Evolutionary conservation across 2,888 invertebrate genomes (phyloP), one percentile per base, ranked within the genome.

Genomic region (Trissoscelio sp.): DNA sequence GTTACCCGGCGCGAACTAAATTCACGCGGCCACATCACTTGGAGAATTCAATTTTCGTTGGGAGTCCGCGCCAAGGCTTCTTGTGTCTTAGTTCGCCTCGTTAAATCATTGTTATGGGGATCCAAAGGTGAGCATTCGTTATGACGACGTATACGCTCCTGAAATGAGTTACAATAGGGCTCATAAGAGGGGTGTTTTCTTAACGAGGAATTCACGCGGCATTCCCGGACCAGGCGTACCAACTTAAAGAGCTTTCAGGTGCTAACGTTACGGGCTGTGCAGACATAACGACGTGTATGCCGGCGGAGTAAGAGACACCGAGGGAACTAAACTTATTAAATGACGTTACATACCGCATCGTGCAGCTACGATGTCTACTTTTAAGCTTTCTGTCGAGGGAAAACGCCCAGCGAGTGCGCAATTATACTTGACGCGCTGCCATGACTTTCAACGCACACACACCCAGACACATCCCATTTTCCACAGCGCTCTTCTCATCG

Each of bases 31-130:
- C n/a, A n/a, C n/a, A n/a, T 64, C 44, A 64, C 51, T 12, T 24
- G 22, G 57, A 57, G 37, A 64, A 57, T 64, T 55, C 46, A 55
- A 57, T 74, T 74, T 73, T n/a, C 16, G 22, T 31, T 0, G 58
- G 5, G 58, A 53, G 16, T 18, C 18, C 24, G 58, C n/a, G n/a
- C n/a, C n/a, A n/a, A n/a, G n/a, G n/a, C n/a, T n/a, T n/a, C n/a
- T 16, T 6, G 28, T 51, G 22, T 62, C 67, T 48, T 46, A 46
- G 48, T 20, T 37, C 58, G 20, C 14, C 58, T 77, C 67, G 53
- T 77, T 69, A 77, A 77, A 62, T 77, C 69, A 62, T 77, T 77
- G 58, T 69, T 77, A 53, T 14, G n/a, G 48, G 24, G 51, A 28
- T 42, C n/a, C 37, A 42, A 48, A 70, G 44, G 57, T 37, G 48